phyloP scores from a whole-genome alignment of 2,113 vertebrate genomes.

The Rhegmatorhina hoffmannsi region DNA sequence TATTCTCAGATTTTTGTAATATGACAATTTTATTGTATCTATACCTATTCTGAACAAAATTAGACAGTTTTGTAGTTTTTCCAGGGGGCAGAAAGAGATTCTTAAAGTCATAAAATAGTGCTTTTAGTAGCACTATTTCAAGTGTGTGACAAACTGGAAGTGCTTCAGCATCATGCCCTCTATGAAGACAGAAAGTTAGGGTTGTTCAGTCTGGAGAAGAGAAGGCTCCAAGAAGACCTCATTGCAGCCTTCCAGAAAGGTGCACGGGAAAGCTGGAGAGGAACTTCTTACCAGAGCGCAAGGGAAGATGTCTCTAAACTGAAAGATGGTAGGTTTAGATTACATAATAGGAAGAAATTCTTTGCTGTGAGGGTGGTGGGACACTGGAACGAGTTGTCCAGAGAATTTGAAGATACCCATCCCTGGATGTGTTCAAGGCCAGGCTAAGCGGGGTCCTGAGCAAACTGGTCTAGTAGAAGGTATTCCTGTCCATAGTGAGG shows the following conservation, averaged over 20 bases:
- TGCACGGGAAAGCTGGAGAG: neutral
- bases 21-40: neutral
- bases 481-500: too few relatives aligned
- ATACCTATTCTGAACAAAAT: neutral
- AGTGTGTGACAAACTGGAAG: neutral
- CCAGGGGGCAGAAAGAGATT: neutral
- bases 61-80: neutral
- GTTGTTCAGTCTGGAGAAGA: neutral
- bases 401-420: neutral
- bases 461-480: neutral
- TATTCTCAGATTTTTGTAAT: neutral
- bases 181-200: neutral
- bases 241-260: neutral
- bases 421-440: neutral
- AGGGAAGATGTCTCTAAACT: neutral
- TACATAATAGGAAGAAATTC: neutral
- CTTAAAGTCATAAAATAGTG: neutral
- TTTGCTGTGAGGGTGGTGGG: neutral
- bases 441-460: neutral
- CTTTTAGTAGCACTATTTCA: neutral
- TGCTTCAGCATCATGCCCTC: neutral
- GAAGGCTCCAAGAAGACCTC: neutral
- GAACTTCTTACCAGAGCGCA: fast-evolving
- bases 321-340: neutral
- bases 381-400: too few relatives aligned